Percentiles rank a stretch among this genome's conserved stretches.
Evolutionary conservation across 2,113 vertebrate genomes (phyloP).

Genomic region (Catharus fuscescens): DNA sequence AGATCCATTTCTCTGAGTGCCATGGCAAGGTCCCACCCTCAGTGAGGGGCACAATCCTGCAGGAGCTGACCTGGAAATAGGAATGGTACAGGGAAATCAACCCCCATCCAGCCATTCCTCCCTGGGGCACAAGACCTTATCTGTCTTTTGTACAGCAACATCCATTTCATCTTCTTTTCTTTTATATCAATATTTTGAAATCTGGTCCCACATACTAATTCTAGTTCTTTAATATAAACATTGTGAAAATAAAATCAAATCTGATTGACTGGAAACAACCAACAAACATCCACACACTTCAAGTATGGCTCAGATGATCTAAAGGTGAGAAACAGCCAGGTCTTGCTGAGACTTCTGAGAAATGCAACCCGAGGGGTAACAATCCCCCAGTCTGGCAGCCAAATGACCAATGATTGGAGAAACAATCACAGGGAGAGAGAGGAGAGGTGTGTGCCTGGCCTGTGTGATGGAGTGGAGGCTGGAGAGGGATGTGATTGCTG

Average conservation of each 20-base stretch:
- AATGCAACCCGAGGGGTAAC: too few relatives aligned
- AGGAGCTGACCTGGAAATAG: not conserved
- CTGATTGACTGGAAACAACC: not conserved
- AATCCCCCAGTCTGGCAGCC: not conserved
- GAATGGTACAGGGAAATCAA: not conserved
- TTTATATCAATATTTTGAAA: not conserved
- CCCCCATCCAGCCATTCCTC: not conserved
- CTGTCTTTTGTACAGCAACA: not conserved
- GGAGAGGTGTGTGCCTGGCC: not conserved
- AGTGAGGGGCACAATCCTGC: fast-evolving
- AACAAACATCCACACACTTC: fast-evolving
- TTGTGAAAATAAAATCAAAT: not conserved
- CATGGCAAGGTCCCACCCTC: not conserved
- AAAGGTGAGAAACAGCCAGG: not conserved
- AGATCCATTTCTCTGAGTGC: not conserved
- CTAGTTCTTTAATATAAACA: not conserved
- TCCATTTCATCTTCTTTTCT: not conserved
- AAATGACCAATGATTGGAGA: not conserved
- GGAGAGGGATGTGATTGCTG: not conserved
- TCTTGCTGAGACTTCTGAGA: not conserved
- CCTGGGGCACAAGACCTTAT: fast-evolving
- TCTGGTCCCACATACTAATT: not conserved
- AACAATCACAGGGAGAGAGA: fast-evolving
- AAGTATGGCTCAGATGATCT: not conserved
- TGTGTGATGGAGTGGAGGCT: fast-evolving